A percentile compares a stretch with the other conserved stretches of the same genome.
Conservation (phyloP, 2,888 invertebrate genomes). For the Lissocephala sabroskyi region DNA sequence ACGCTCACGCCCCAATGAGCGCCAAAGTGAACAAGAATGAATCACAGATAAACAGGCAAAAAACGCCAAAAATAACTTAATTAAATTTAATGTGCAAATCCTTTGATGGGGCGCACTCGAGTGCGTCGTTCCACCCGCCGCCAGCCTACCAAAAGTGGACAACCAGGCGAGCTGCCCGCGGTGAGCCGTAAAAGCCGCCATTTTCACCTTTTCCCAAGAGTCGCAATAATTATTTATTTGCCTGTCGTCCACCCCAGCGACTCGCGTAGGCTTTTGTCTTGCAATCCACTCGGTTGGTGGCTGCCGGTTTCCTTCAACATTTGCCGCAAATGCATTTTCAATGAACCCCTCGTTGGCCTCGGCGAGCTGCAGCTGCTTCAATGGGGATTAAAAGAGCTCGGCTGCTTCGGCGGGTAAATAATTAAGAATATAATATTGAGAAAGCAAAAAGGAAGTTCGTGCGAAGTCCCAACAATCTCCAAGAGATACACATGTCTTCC, state of each 20-base stretch:
- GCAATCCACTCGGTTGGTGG: too few relatives aligned
- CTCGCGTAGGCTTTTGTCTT: too few relatives aligned
- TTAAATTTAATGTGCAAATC: constrained; percentile 45
- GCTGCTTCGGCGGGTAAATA: not conserved
- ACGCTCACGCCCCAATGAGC: not conserved
- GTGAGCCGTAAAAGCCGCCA: too few relatives aligned
- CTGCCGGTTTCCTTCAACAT: too few relatives aligned
- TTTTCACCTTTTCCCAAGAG: too few relatives aligned
- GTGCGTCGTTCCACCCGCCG: constrained; percentile 11
- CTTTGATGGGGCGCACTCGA: constrained; percentile 51
- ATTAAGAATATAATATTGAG: constrained; percentile 15
- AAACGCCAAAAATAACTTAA: constrained; percentile 40
- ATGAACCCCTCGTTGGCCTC: constrained; percentile 43
- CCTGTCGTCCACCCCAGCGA: too few relatives aligned
- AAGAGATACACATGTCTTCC: too few relatives aligned
- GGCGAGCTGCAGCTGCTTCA: constrained; percentile 11
- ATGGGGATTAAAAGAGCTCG: not conserved
- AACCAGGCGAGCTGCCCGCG: too few relatives aligned
- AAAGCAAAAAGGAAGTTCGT: constrained; percentile 57
- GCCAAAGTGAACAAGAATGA: too few relatives aligned
- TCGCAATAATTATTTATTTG: too few relatives aligned
- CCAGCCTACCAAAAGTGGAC: too few relatives aligned
- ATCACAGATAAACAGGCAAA: constrained; percentile 13
- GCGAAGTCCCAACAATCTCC: constrained; percentile 45
- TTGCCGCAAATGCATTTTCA: constrained; percentile 56